A percentile compares a stretch with the other conserved stretches of the same genome.
Conservation (phyloP, 2,797 vertebrate species). For the Varecia variegata region DNA sequence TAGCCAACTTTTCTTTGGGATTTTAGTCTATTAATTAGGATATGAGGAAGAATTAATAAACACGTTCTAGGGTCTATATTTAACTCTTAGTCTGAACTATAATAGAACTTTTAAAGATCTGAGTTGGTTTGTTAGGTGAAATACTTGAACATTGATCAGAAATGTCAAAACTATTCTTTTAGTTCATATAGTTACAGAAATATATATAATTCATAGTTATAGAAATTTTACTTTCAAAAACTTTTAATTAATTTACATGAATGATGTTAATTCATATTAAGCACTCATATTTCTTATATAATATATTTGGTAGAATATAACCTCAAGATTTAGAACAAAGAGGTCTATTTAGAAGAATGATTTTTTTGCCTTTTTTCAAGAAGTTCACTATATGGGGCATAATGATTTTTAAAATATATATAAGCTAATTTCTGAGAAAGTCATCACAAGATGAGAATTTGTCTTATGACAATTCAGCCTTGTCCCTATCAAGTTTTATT, state of each 20-base stretch:
- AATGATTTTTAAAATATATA: neutral
- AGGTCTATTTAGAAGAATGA: neutral
- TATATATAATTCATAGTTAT: neutral
- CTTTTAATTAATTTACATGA: neutral
- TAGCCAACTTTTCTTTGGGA: neutral
- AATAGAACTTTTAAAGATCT: neutral
- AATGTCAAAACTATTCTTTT: neutral
- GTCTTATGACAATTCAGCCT: neutral
- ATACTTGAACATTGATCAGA: neutral
- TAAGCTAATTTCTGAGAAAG: neutral
- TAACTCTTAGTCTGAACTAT: neutral
- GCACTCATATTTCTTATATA: too few species aligned
- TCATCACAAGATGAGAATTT: neutral
- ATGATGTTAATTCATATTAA: neutral
- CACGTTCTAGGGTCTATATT: neutral
- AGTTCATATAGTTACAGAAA: neutral
- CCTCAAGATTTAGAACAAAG: constrained; percentile 15
- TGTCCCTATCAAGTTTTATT: constrained; percentile 27
- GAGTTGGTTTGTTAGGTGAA: neutral
- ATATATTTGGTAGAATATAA: neutral
- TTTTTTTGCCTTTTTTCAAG: constrained; percentile 19
- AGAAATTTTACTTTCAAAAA: constrained; percentile 35
- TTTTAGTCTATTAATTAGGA: neutral
- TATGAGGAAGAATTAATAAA: neutral
- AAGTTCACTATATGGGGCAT: neutral